A percentile compares a stretch with the other conserved stretches of the same genome.
Evolutionary conservation across 2,113 vertebrate genomes (phyloP).

Genomic region (Campylorhamphus procurvoides): DNA sequence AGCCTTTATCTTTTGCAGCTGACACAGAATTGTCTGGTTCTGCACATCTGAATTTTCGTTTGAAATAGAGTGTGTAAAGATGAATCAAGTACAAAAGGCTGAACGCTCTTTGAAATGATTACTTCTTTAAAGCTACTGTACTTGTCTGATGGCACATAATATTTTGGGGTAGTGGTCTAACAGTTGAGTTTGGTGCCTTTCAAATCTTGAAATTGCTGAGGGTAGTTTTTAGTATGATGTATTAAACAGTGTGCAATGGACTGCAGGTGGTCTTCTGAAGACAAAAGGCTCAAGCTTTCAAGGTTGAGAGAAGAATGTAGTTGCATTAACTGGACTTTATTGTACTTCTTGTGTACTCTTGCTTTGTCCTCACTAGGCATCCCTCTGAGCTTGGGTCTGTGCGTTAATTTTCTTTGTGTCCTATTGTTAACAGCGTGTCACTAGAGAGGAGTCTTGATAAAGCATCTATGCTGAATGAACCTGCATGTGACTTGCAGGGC

Average conservation of each 20-base stretch:
- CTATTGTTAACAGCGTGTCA: not conserved
- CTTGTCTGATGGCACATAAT: not conserved
- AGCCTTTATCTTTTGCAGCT: not conserved
- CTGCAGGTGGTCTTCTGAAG: not conserved
- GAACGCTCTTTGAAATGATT: not conserved
- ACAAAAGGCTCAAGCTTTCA: not conserved
- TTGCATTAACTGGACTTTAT: not conserved
- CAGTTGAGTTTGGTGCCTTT: not conserved
- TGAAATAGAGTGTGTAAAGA: not conserved
- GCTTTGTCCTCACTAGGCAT: not conserved
- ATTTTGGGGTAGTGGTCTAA: not conserved
- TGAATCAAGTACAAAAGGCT: not conserved
- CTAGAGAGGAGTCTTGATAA: not conserved
- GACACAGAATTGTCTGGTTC: not conserved
- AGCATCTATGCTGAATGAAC: not conserved
- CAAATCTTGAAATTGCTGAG: not conserved
- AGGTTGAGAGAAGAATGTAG: not conserved
- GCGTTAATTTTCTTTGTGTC: not conserved
- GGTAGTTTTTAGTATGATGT: not conserved
- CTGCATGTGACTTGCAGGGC: not conserved
- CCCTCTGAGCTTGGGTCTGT: not conserved
- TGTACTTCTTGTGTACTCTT: not conserved
- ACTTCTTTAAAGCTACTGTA: not conserved
- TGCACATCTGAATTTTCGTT: not conserved
- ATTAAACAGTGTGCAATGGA: not conserved